A percentile compares a stretch with the other conserved stretches of the same genome.
phyloP scores from a whole-genome alignment of 2,113 vertebrate species.

The Vidua chalybeata region DNA sequence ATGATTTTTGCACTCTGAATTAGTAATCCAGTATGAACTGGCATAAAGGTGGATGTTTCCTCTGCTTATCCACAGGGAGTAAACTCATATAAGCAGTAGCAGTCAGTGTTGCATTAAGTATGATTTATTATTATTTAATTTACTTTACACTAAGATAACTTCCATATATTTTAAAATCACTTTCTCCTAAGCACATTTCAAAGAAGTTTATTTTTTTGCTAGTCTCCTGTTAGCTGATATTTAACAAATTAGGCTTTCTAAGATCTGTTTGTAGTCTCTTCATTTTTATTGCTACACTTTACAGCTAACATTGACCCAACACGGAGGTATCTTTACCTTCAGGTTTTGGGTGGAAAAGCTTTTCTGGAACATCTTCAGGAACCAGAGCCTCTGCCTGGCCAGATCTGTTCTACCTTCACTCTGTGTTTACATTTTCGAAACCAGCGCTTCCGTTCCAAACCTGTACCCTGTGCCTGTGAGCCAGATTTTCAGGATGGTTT shows the following conservation, averaged over 20 bases:
- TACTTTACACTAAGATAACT: not conserved
- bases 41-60: not conserved
- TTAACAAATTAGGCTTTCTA: conserved; percentile 5
- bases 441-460: conserved; percentile 94
- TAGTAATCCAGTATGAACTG: not conserved
- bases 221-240: conserved; percentile 10
- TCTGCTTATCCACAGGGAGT: not conserved
- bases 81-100: not conserved
- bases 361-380: conserved; percentile 97
- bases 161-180: not conserved
- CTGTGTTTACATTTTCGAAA: conserved; percentile 93
- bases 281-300: conserved; percentile 75
- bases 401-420: conserved; percentile 90
- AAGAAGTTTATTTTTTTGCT: not conserved
- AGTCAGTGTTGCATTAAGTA: not conserved
- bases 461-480: conserved; percentile 93
- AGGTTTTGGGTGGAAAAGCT: conserved; percentile 94
- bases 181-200: not conserved
- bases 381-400: conserved; percentile 90
- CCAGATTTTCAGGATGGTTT: conserved; percentile 94
- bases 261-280: conserved; percentile 67
- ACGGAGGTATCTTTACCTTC: conserved; percentile 92
- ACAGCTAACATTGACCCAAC: conserved; percentile 90
- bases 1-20: not conserved
- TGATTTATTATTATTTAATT: not conserved